Conservation (phyloP, 2,888 invertebrate species). For the Ischnura elegans region DNA sequence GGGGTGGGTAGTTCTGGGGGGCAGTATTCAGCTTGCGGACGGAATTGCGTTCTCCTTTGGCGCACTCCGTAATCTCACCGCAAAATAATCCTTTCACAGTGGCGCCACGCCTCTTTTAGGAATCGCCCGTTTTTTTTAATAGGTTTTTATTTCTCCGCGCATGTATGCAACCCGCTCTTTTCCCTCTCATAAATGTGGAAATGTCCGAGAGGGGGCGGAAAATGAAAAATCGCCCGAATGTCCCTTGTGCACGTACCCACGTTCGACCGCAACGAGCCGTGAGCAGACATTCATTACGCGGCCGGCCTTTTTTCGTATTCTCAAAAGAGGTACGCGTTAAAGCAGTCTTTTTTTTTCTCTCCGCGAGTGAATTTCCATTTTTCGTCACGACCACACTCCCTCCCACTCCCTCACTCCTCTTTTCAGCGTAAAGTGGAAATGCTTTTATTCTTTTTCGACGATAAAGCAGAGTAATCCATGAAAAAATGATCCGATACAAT, state of each 20-base stretch:
- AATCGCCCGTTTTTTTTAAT: not conserved
- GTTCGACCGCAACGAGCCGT: not conserved
- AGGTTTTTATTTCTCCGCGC: not conserved
- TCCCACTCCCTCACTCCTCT: not conserved
- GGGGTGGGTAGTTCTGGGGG: not conserved
- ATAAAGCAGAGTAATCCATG: too few relatives aligned
- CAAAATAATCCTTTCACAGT: not conserved
- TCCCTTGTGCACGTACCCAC: conserved; percentile 7
- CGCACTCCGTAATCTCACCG: not conserved
- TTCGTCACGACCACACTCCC: not conserved
- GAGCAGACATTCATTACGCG: conserved; percentile 30
- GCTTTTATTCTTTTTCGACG: not conserved
- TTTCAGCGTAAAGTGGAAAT: not conserved
- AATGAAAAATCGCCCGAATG: conserved; percentile 35
- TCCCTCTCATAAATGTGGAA: not conserved
- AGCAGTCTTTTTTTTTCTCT: not conserved
- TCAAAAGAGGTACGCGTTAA: not conserved
- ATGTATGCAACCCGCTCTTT: not conserved
- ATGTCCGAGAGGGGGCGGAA: not conserved
- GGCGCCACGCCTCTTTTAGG: not conserved
- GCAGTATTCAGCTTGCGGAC: too few relatives aligned
- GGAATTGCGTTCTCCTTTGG: not conserved
- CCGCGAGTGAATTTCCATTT: not conserved
- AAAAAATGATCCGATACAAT: too few relatives aligned
- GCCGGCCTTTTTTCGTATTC: conserved; percentile 2